Percentiles rank a stretch among this genome's conserved stretches.
These are phyloP conservation scores for Eupithecia vulgata DNA, from an alignment of 2,888 invertebrate species.

Conservation along the genomic window DNA sequence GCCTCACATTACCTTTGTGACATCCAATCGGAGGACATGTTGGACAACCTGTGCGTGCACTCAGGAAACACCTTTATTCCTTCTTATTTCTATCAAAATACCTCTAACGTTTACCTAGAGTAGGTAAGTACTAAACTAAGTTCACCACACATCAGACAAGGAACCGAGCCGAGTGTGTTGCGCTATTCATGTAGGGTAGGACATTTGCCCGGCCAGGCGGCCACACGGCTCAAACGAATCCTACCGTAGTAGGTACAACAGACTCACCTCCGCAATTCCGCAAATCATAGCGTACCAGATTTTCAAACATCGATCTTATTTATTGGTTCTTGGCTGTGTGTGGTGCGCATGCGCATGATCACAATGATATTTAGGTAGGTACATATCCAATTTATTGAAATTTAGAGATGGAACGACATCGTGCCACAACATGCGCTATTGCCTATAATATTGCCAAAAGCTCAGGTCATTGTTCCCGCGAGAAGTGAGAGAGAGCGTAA, in stretches of 20 bases:
- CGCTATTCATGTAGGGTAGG: too few relatives aligned
- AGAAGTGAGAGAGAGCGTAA: conserved; percentile 46
- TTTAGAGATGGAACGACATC: conserved; percentile 50
- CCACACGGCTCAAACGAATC: too few relatives aligned
- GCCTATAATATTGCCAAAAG: too few relatives aligned
- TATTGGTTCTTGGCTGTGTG: background rate
- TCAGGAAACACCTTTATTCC: conserved; percentile 23
- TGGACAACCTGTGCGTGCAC: conserved; percentile 3
- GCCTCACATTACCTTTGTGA: conserved; percentile 55
- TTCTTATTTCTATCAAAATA: background rate
- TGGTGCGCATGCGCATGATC: background rate
- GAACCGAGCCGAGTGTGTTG: too few relatives aligned
- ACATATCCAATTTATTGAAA: background rate
- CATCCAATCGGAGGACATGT: conserved; percentile 44
- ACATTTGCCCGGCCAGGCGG: too few relatives aligned
- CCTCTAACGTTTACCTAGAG: background rate
- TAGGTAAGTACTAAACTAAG: too few relatives aligned
- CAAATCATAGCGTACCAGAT: too few relatives aligned
- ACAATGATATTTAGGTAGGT: background rate
- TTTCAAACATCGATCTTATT: too few relatives aligned
- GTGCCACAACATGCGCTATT: conserved; percentile 47
- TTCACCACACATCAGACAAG: too few relatives aligned
- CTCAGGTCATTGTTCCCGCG: conserved; percentile 18
- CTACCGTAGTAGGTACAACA: too few relatives aligned
- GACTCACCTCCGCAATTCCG: too few relatives aligned